Evolutionary conservation across 2,113 vertebrate genomes (phyloP), one percentile per base, ranked within the genome.

Genomic region (Benthochromis sp.): DNA sequence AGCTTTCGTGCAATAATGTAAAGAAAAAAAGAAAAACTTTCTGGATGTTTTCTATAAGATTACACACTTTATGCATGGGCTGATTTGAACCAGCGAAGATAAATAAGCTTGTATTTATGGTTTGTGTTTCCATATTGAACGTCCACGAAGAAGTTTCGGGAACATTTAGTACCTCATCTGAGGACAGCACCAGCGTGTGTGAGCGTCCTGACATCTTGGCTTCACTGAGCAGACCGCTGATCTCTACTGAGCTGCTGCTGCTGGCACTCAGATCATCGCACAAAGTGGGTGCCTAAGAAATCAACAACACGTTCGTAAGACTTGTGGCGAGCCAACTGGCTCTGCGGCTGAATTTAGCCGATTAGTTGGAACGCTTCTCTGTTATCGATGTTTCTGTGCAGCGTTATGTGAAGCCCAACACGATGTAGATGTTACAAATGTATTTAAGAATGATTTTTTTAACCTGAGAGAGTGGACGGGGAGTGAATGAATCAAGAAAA

Each of bases 241-340:
- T 83, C 89, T 99, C 98, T 86, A 97, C 97, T 1, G 98, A 99
- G 91, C 98, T 98, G 81, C 97, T 97, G 91, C 98, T 99, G 96
- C 98, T 99, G 92, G 97, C 96, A 19, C 98, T 99, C 95, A 98
- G 97, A 90, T 98, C 98, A 54, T 99, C 97, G 0, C 93, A 97
- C 92, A 97, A 91, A 3, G 95, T 85, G 24, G 98, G 97, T 80
- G 96, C 98, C 98, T 99, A 95, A 82, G 87, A 92, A 85, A 78
- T 86, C 81, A 71, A 63, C 61, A 76, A 34, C 84, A 84, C 79
- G 43, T 47, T 47, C 17, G 13, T 66, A 19, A 83, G 85, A 78
- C 52, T 63, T 14, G 27, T 29, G 54, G 12, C 40, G 40, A 86
- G 43, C 61, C 89, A 80, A 31, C 43, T 59, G 78, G 11, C 76